phyloP scores from a whole-genome alignment of 1,140 invertebrate genomes.

The Caenorhabditis elegans region WBcel235 BX284602.5:331501-332000 shows the following conservation, averaged over 20 bases:
- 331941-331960: slow-evolving; percentile 25
- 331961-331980: no score
- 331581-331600: slow-evolving; percentile 65
- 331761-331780: slow-evolving; percentile 61
- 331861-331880: slow-evolving; percentile 65
- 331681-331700: slow-evolving; percentile 65
- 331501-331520: no score
- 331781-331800: slow-evolving; percentile 64
- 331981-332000: no score
- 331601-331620: slow-evolving; percentile 56
- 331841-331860: slow-evolving; percentile 62
- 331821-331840: slow-evolving; percentile 61
- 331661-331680: slow-evolving; percentile 61
- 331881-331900: slow-evolving; percentile 61
- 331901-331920: slow-evolving; percentile 58
- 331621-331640: slow-evolving; percentile 62
- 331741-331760: neutral
- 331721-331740: neutral
- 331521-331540: no score
- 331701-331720: neutral
- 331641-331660: slow-evolving; percentile 51
- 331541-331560: neutral
- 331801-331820: slow-evolving; percentile 56
- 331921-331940: slow-evolving; percentile 60
- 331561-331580: slow-evolving; percentile 66